These are phyloP conservation scores for Drosophila neotestacea DNA, from an alignment of 2,888 invertebrate genomes.

Conservation along the genomic window DNA sequence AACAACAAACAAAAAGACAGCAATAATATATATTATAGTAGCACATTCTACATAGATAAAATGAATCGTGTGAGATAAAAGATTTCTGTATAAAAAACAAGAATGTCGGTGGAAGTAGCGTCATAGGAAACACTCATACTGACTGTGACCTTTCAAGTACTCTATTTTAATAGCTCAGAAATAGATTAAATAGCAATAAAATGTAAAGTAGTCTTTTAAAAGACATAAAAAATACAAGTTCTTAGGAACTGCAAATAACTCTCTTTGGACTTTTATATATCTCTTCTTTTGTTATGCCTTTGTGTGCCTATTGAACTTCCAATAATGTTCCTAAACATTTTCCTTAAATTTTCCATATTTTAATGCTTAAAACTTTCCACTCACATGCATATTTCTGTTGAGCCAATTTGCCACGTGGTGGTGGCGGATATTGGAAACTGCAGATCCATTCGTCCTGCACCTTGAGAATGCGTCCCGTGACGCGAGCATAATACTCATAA, in stretches of 20 bases:
- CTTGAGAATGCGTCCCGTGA: constrained; percentile 95
- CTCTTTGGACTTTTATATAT: no score
- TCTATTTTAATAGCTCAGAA: neutral
- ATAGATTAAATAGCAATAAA: neutral
- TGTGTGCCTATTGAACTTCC: no score
- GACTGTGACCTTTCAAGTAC: neutral
- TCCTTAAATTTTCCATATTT: no score
- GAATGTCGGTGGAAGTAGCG: constrained; percentile 9
- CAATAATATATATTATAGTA: no score
- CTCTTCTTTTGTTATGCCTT: no score
- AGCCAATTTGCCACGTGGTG: constrained; percentile 88
- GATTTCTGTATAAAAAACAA: neutral
- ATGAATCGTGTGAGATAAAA: neutral
- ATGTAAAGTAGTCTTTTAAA: neutral
- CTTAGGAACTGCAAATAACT: no score
- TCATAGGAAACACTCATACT: neutral
- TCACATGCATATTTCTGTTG: constrained; percentile 90
- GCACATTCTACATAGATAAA: neutral
- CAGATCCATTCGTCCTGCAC: constrained; percentile 98
- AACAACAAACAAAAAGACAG: no score
- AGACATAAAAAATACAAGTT: neutral
- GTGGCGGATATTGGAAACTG: constrained; percentile 95
- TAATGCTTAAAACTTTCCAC: constrained; percentile 56
- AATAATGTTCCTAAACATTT: no score
- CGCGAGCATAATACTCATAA: constrained; percentile 97